phyloP scores from a whole-genome alignment of 2,888 invertebrate species.

The Brenthis hecate region DNA sequence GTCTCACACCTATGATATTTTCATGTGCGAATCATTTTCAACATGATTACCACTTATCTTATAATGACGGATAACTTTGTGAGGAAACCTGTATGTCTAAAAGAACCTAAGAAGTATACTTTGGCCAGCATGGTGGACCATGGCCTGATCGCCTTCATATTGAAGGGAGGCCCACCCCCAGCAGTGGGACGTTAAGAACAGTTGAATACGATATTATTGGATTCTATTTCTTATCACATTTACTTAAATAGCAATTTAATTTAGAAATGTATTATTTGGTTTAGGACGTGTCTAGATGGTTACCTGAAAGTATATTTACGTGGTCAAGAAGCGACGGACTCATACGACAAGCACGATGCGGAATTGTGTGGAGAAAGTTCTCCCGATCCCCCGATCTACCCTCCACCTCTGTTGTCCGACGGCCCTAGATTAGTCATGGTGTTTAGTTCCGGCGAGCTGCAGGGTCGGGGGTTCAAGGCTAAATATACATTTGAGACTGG shows the following conservation, averaged over 20 bases:
- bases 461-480: conserved; percentile 95
- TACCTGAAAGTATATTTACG: conserved; percentile 95
- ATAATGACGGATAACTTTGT: no score
- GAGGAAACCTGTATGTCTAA: no score
- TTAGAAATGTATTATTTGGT: not conserved
- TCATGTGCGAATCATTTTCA: no score
- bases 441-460: conserved; percentile 95
- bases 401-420: conserved; percentile 92
- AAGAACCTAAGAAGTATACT: no score
- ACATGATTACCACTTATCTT: no score
- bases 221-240: no score
- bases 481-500: conserved; percentile 93
- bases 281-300: conserved; percentile 91
- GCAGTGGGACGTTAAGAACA: no score
- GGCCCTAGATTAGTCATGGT: conserved; percentile 97
- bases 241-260: not conserved
- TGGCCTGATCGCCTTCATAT: no score
- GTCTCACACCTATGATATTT: no score
- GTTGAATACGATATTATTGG: no score
- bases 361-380: conserved; percentile 92
- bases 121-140: no score
- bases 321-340: conserved; percentile 95
- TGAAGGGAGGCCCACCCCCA: no score
- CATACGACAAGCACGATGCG: conserved; percentile 96
- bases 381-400: conserved; percentile 65